Conservation (phyloP, 1,140 invertebrate species). For the Pseudomyrmex sp. region DNA sequence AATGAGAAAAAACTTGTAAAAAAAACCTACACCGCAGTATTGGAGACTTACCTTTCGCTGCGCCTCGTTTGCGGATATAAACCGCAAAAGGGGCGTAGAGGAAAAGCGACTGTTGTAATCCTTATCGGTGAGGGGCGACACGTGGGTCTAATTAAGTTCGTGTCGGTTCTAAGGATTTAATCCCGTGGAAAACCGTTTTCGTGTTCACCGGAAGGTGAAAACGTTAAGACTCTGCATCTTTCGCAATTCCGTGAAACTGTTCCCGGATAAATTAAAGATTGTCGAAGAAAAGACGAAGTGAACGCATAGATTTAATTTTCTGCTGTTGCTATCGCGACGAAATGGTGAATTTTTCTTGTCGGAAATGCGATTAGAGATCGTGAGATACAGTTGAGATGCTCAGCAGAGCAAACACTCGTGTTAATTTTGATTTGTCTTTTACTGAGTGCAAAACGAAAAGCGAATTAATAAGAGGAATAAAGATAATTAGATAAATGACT, state of each 20-base stretch:
- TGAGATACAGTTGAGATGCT: constrained; percentile 1
- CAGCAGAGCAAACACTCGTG: not conserved
- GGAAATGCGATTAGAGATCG: not conserved
- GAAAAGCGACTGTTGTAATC: constrained; percentile 44
- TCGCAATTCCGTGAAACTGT: constrained; percentile 59
- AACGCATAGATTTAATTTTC: constrained; percentile 49
- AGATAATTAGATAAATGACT: constrained; percentile 14
- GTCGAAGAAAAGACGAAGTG: constrained; percentile 15
- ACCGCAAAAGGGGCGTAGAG: not conserved
- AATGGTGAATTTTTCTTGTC: constrained; percentile 21
- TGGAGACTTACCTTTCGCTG: constrained; percentile 2
- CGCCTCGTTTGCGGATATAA: constrained; percentile 7
- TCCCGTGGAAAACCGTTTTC: constrained; percentile 67
- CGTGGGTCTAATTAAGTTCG: constrained; percentile 73
- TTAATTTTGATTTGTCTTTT: not conserved
- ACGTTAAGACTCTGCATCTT: constrained; percentile 65
- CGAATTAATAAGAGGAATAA: not conserved
- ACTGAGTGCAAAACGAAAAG: not conserved
- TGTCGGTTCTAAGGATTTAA: constrained; percentile 68
- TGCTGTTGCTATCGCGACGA: not conserved
- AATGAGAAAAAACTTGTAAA: not conserved
- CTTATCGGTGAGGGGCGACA: constrained; percentile 66
- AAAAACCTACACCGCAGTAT: constrained; percentile 16
- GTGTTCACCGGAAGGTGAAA: constrained; percentile 39
- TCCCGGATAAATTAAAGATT: constrained; percentile 57